phyloP scores from a whole-genome alignment of 2,888 invertebrate genomes.

The Amphiduros pacificus region DNA sequence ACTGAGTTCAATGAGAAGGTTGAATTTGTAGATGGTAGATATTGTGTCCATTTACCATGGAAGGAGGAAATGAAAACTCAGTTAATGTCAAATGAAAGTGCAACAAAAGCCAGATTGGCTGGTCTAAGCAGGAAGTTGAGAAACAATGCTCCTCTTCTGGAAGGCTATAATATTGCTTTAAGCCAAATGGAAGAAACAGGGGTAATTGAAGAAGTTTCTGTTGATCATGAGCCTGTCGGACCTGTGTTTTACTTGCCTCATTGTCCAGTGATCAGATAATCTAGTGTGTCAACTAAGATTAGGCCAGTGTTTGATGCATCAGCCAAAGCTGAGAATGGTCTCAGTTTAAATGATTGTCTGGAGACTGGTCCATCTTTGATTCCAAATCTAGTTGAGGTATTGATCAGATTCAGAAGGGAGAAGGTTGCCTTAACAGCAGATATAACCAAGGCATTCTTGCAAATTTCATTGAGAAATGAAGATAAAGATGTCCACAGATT shows the following conservation, averaged over 20 bases:
- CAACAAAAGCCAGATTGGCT: no score
- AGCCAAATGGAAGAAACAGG: not conserved
- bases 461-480: not conserved
- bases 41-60: conserved; percentile 5
- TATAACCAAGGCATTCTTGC: conserved; percentile 10
- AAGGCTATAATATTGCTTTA: not conserved
- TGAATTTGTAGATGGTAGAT: not conserved
- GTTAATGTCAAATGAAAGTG: no score
- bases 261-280: not conserved
- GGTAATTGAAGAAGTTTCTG: conserved; percentile 1
- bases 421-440: conserved; percentile 6
- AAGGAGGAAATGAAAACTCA: no score
- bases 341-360: conserved; percentile 11
- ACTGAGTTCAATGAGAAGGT: not conserved
- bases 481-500: conserved; percentile 15
- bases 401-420: conserved; percentile 10
- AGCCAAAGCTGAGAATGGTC: not conserved
- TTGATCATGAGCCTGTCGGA: no score
- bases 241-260: conserved; percentile 5
- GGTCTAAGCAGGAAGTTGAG: no score
- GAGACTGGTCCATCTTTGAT: no score
- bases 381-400: conserved; percentile 15
- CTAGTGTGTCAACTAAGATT: not conserved
- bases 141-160: not conserved
- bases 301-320: conserved; percentile 7